phyloP scores from a whole-genome alignment of 2,888 invertebrate species.

The Sarcophaga subvicina region DNA sequence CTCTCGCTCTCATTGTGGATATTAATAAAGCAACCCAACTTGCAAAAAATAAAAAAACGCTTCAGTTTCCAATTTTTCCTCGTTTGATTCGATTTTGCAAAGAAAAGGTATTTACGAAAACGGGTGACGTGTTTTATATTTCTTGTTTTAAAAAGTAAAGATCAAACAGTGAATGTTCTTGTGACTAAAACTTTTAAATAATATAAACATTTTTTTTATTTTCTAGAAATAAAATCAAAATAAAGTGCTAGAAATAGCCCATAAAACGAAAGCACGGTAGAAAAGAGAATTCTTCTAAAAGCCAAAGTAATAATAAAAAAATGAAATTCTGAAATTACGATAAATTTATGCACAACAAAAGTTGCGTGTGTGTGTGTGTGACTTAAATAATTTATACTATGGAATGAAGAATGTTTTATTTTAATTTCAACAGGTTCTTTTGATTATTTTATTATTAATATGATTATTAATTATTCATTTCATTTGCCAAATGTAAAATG shows the following conservation, averaged over 20 bases:
- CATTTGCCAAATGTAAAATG: too few relatives aligned
- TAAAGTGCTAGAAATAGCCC: not conserved
- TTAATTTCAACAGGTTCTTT: too few relatives aligned
- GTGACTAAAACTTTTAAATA: not conserved
- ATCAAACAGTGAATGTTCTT: constrained; percentile 16
- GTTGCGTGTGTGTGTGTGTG: too few relatives aligned
- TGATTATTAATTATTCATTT: too few relatives aligned
- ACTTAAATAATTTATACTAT: too few relatives aligned
- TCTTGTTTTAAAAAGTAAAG: constrained; percentile 21
- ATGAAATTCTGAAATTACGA: not conserved
- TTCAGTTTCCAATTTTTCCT: constrained; percentile 61
- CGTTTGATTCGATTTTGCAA: constrained; percentile 45
- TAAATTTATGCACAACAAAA: too few relatives aligned
- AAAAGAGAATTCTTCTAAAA: constrained; percentile 20
- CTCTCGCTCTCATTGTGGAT: not conserved
- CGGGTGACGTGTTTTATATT: constrained; percentile 11
- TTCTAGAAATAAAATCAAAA: constrained; percentile 26
- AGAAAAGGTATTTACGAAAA: not conserved
- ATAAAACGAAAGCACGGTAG: constrained; percentile 4
- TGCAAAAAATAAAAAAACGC: constrained; percentile 26
- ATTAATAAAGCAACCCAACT: constrained; percentile 35
- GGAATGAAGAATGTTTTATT: too few relatives aligned
- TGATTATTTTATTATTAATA: too few relatives aligned
- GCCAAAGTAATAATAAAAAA: constrained; percentile 15
- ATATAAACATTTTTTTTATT: not conserved